Conservation (phyloP, 1,140 invertebrate species). For the Pseudachorutes palmiensis region DNA sequence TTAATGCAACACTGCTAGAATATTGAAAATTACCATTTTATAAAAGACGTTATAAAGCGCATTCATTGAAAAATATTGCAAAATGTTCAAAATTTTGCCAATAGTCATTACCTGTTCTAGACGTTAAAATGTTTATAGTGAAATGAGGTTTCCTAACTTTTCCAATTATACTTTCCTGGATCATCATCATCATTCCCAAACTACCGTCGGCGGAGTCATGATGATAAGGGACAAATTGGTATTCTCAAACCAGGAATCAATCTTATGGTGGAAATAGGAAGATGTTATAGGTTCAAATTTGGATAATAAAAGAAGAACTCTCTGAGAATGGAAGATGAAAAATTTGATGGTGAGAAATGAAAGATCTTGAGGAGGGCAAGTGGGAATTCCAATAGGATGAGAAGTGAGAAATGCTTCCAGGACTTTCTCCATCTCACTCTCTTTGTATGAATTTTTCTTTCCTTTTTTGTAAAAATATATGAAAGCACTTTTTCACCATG, state of each 20-base stretch:
- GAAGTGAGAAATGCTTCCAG: background rate
- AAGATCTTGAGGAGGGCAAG: background rate
- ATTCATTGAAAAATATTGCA: too few relatives aligned
- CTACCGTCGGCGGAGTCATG: background rate
- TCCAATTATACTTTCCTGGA: background rate
- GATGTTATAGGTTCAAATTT: background rate
- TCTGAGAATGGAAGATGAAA: constrained; percentile 4
- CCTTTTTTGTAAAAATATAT: too few relatives aligned
- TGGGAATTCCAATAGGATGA: background rate
- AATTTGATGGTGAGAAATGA: background rate
- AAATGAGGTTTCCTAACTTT: background rate
- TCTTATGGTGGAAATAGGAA: background rate
- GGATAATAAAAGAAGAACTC: constrained; percentile 3
- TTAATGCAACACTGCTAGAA: too few relatives aligned
- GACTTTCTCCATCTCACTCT: background rate
- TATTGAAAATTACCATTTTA: too few relatives aligned
- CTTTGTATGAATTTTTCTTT: background rate
- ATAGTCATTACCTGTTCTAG: too few relatives aligned
- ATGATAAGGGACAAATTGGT: constrained; percentile 12
- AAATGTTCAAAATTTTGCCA: too few relatives aligned
- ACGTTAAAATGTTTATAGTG: too few relatives aligned
- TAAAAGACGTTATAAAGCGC: too few relatives aligned
- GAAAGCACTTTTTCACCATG: background rate
- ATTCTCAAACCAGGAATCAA: constrained; percentile 11
- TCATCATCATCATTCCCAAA: background rate